Conservation (phyloP, 1,140 invertebrate species). For the Diachasmimorpha longicaudata region DNA sequence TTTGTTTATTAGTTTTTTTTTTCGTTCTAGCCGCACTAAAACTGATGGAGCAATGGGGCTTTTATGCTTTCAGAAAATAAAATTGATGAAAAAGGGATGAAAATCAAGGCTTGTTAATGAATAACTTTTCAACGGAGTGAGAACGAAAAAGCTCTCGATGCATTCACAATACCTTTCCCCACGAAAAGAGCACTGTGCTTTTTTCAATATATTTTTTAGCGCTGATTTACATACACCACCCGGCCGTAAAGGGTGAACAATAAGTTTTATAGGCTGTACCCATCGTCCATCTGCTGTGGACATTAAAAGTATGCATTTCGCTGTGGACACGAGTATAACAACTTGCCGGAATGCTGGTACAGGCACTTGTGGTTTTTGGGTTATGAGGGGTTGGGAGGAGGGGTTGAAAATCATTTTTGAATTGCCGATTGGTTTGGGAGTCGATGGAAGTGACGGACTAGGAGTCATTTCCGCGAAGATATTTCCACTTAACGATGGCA, state of each 20-base stretch:
- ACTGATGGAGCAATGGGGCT: neutral
- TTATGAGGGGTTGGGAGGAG: neutral
- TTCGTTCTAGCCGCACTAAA: neutral
- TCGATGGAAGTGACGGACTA: too few relatives aligned
- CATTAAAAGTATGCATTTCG: constrained; percentile 36
- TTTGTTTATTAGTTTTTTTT: neutral
- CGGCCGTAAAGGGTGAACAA: constrained; percentile 47
- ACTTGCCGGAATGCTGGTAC: constrained; percentile 8
- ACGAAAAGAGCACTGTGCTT: neutral
- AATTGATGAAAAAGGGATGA: constrained; percentile 4
- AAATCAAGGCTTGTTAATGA: constrained; percentile 1
- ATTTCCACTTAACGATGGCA: too few relatives aligned
- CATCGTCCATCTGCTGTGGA: constrained; percentile 44
- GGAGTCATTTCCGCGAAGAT: too few relatives aligned
- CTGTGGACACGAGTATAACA: constrained; percentile 14
- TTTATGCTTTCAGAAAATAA: neutral
- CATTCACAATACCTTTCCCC: neutral
- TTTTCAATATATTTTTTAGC: constrained; percentile 2
- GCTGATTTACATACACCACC: constrained; percentile 27
- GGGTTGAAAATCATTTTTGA: neutral
- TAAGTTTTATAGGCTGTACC: constrained; percentile 48
- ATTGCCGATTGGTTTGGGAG: neutral
- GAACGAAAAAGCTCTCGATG: neutral
- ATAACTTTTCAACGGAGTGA: neutral
- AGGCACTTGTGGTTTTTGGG: neutral